Evolutionary conservation across 2,113 vertebrate genomes (phyloP).

Genomic region (Phoxinus phoxinus): DNA sequence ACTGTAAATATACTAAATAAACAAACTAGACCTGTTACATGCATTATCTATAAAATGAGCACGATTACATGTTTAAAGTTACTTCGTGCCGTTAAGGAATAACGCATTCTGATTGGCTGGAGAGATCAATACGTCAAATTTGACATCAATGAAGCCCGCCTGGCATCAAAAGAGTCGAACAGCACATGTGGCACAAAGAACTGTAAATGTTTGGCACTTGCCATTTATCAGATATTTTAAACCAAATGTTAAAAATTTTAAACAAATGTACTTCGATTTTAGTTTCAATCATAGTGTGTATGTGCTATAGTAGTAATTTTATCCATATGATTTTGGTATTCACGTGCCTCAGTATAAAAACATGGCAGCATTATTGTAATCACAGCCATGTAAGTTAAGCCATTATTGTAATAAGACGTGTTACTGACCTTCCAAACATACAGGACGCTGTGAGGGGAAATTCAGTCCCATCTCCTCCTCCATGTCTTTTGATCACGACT

Average conservation of each 20-base stretch:
- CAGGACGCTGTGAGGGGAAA: constrained; percentile 86
- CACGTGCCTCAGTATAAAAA: neutral
- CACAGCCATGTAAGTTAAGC: neutral
- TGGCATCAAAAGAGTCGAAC: neutral
- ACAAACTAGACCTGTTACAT: neutral
- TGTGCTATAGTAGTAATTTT: neutral
- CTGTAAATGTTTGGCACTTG: too few species aligned
- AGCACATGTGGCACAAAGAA: neutral
- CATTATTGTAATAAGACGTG: constrained; percentile 1
- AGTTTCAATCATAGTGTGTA: neutral
- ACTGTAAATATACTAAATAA: neutral
- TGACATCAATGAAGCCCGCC: constrained; percentile 59
- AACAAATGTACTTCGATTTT: neutral
- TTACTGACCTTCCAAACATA: constrained; percentile 87
- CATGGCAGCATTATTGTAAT: neutral
- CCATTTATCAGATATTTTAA: neutral
- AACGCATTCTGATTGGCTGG: constrained; percentile 17
- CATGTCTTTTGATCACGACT: constrained; percentile 84
- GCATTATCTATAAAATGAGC: neutral
- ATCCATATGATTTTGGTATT: neutral
- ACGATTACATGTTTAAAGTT: neutral
- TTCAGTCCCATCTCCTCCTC: constrained; percentile 81
- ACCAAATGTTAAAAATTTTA: neutral
- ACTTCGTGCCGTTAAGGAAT: neutral
- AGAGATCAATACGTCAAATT: neutral